A percentile compares a stretch with the other conserved stretches of the same genome.
These are phyloP conservation scores for Keiferia lycopersicella DNA, from an alignment of 2,888 invertebrate species.

Conservation along the genomic window DNA sequence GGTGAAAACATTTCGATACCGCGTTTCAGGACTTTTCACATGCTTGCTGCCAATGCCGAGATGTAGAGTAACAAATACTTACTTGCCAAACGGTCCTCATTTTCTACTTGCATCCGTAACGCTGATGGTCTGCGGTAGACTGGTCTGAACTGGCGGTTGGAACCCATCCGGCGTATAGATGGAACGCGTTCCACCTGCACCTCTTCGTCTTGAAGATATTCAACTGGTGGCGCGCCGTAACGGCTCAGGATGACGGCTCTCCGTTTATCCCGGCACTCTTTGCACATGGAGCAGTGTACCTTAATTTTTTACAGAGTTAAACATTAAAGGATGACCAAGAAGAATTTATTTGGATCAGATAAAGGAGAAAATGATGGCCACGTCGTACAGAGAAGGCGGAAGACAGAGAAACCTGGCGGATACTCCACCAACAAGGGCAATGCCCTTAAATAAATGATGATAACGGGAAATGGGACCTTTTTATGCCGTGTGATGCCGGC, in stretches of 20 bases:
- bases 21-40: too few species aligned
- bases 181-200: conserved; percentile 21
- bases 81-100: not conserved
- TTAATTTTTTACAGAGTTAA: too few species aligned
- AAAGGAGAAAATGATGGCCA: too few species aligned
- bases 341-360: too few species aligned
- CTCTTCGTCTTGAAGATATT: conserved; percentile 4
- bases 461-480: too few species aligned
- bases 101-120: not conserved
- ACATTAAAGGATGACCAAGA: too few species aligned
- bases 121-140: not conserved
- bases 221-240: not conserved
- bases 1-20: too few species aligned
- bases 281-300: conserved; percentile 70
- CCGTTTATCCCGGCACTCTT: conserved; percentile 57
- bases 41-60: not conserved
- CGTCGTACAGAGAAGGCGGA: too few species aligned
- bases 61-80: not conserved
- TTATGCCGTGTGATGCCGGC: too few species aligned
- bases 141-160: not conserved
- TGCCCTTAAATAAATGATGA: too few species aligned
- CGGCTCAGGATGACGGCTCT: conserved; percentile 41
- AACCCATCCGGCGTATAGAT: not conserved
- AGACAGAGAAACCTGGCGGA: too few species aligned
- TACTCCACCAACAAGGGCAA: too few species aligned